Base-by-base conservation (phyloP, 2,888 invertebrate genomes). In the Microdon myrmicae region DNA sequence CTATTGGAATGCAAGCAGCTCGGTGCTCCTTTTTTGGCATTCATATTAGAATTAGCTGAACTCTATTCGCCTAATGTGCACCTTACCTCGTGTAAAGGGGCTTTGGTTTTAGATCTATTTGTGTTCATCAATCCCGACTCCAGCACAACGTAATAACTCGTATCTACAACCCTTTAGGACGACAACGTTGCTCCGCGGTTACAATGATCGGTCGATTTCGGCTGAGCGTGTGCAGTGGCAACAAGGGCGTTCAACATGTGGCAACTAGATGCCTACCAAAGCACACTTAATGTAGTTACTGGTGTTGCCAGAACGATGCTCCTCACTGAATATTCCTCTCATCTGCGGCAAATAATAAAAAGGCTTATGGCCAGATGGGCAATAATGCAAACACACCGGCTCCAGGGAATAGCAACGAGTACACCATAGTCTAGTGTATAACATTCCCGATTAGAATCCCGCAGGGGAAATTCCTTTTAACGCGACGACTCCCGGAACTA, bases 401-500 rank as follows among this genome's bases (percentile, higher is more conserved):
- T 19, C 12, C 13, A 22, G 16, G n/a, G n/a, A n/a, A n/a, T 20
- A 39, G 26, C 38, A 32, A 7, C 38, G 38, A 16, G 13, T 29
- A 29, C 44, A 38, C 44, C 44, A 26, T 34, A 44, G 38, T 51
- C 51, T 51, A 45, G 51, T 51, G 56, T 56, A 56, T 51, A 64
- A 43, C 31, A 41, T 64, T 64, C n/a, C n/a, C 64, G 64, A 64
- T 64, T 64, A 64, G 58, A 64, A 58, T 64, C 64, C 64, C 64
- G 58, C 58, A 53, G 64, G 58, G 64, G 56, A 58, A 64, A 58
- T 64, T 58, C 64, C 58, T 64, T 58, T 58, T 47, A 64, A 58
- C 64, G 58, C 58, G 64, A 64, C 58, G 64, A 64, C 64, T 64
- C 58, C 64, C 64, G 64, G 64, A 64, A 64, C 64, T 64, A 64